Conservation (phyloP, 2,113 vertebrate species). For the Synchiropus splendidus region DNA sequence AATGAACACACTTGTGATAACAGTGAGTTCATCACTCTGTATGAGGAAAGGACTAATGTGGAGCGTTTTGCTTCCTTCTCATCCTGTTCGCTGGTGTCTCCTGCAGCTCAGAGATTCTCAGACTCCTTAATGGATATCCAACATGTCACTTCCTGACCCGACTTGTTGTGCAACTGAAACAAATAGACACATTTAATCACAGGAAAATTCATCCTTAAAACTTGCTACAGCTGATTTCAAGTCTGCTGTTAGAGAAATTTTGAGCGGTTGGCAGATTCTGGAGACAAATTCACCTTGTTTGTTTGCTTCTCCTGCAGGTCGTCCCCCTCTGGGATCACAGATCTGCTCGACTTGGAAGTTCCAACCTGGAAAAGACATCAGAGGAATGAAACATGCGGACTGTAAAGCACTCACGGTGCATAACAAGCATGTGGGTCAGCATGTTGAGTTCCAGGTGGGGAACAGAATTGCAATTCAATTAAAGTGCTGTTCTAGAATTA, state of each 20-base stretch:
- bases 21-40: conserved; percentile 1
- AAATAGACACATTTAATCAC: conserved; percentile 1
- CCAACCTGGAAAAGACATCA: conserved; percentile 44
- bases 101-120: background rate
- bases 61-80: conserved; percentile 18
- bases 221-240: too few relatives aligned
- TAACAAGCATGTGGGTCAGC: conserved; percentile 10
- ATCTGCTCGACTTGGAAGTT: conserved; percentile 12
- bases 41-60: background rate
- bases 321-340: conserved; percentile 2
- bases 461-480: conserved; percentile 1
- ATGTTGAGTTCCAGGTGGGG: conserved; percentile 5
- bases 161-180: conserved; percentile 27
- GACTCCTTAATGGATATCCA: conserved; percentile 39
- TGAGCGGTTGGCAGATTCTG: too few relatives aligned
- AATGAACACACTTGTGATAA: background rate
- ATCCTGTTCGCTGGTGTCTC: conserved; percentile 20
- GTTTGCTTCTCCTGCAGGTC: conserved; percentile 12
- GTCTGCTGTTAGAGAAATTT: too few relatives aligned
- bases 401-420: conserved; percentile 18
- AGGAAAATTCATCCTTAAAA: too few relatives aligned
- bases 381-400: conserved; percentile 19
- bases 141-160: conserved; percentile 31
- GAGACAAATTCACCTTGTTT: conserved; percentile 2
- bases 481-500: background rate